Evolutionary conservation across 2,113 vertebrate genomes (phyloP), one percentile per base, ranked within the genome.

Genomic region (Neolamprologus longior): DNA sequence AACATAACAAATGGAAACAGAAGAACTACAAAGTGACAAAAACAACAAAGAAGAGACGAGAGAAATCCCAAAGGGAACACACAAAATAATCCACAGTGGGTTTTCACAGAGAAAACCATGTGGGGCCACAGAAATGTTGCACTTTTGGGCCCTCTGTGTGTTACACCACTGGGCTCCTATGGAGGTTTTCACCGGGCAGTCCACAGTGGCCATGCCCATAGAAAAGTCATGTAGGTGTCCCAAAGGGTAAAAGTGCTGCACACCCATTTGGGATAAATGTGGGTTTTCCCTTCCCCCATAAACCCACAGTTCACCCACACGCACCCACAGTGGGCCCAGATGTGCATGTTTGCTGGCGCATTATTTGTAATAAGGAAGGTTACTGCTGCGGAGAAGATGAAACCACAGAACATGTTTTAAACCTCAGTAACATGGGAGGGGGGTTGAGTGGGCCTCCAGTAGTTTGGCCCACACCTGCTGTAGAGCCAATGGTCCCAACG

Each of bases 31-130:
- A 71, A 0, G 37, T 71, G 12, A 71, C n/a, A 7, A 73, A 73
- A 73, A 73, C 37, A 73, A 73, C 37, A 45, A 24, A 26, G 37
- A 45, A 26, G 37, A 73, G 68, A 10, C 1, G 0, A 1, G 35
- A 42, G 12, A 6, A 71, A 71, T 14, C 66, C 1, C 0, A 0
- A 9, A 1, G 35, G n/a, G 0, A 68, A 13, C 33, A 11, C 28
- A 66, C 33, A 2, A 37, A 3, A 40, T 40, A 24, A n/a, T 37
- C 61, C 31, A 66, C 58, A n/a, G 31, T 66, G 61, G 6, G 31
- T 37, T 66, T 37, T n/a, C 61, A 61, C 58, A 11, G 28, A 61
- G 57, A 61, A 61, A 61, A 33, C 5, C 5, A 33, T 3, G 58
- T 61, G 3, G 28, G 5, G 58, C 28, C 58, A 66, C 28, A 66